Conservation (phyloP, 2,113 vertebrate species). For the Apodemus sylvaticus region DNA sequence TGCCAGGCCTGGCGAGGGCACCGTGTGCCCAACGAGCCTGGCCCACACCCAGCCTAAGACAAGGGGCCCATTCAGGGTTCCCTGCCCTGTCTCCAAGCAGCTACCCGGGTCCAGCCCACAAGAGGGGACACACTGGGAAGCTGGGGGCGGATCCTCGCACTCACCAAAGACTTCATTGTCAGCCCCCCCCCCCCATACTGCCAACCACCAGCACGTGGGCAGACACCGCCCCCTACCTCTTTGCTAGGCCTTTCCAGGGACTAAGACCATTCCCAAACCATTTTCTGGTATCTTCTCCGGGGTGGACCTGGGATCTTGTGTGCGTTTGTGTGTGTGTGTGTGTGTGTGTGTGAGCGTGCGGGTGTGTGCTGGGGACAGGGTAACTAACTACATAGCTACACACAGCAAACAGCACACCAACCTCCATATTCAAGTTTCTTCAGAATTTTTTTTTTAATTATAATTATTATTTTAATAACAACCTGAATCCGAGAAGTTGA, state of each 20-base stretch:
- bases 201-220: constrained; percentile 70
- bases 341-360: fast-evolving
- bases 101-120: constrained; percentile 71
- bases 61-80: constrained; percentile 78
- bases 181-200: background rate
- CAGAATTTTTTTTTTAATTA: constrained; percentile 79
- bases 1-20: constrained; percentile 73
- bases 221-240: background rate
- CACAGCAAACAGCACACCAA: constrained; percentile 46
- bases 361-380: background rate
- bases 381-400: background rate
- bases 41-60: constrained; percentile 76
- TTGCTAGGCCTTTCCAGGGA: constrained; percentile 67
- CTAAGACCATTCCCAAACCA: constrained; percentile 4
- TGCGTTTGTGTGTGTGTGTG: background rate
- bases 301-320: background rate
- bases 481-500: constrained; percentile 80
- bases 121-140: constrained; percentile 76
- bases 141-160: constrained; percentile 67
- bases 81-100: constrained; percentile 61
- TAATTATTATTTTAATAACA: constrained; percentile 82
- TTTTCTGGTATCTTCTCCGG: background rate
- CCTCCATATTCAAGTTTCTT: constrained; percentile 79
- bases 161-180: constrained; percentile 79
- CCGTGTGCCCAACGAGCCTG: constrained; percentile 70